Evolutionary conservation across 2,888 invertebrate genomes (phyloP), one percentile per base, ranked within the genome.

Genomic region (Nectonema munidae): DNA sequence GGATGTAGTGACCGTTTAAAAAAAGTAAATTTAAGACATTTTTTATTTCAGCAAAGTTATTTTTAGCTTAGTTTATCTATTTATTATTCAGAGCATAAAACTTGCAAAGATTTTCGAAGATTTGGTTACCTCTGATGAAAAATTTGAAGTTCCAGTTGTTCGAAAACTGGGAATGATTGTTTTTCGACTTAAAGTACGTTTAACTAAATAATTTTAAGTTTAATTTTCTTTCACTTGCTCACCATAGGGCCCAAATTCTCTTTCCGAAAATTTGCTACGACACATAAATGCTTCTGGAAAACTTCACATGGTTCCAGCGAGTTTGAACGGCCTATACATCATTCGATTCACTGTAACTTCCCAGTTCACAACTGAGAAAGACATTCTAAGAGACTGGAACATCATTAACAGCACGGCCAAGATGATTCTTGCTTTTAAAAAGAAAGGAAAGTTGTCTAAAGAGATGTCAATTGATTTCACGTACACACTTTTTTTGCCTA

Each of bases 281-380:
- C 65, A 69, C 1, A 55, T 89, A 38, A 89, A 86, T 50, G 68
- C 67, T 2, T 65, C 72, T 1, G 83, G 79, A 4, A 67, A 68
- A 46, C 64, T 86, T 4, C 83, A 89, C 54, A 77, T 81, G 44
- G 83, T 89, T 0, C 86, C 86, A 0, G 79, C 83, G 0, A 71
- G 74, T 40, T 64, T 86, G 41, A 79, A 81, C 50, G 72, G 70
- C 1, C 50, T 47, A 36, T 56, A 55, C 46, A 50, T 56, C 43
- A 39, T 41, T 5, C 11, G 20, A 15, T 9, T 41, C 54, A 79
- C 83, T 0, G 69, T 89, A 21, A 83, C 86, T 1, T 83, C 83
- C 1, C 68, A 69, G 37, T 66, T 68, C 48, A 83, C 65, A 2
- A 63, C 61, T 1, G 52, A 54, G 6, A 54, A 53, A 5, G 65